Percentiles rank a stretch among this genome's conserved stretches.
Evolutionary conservation across 2,113 vertebrate genomes (phyloP).

Genomic region (Istiophorus platypterus): DNA sequence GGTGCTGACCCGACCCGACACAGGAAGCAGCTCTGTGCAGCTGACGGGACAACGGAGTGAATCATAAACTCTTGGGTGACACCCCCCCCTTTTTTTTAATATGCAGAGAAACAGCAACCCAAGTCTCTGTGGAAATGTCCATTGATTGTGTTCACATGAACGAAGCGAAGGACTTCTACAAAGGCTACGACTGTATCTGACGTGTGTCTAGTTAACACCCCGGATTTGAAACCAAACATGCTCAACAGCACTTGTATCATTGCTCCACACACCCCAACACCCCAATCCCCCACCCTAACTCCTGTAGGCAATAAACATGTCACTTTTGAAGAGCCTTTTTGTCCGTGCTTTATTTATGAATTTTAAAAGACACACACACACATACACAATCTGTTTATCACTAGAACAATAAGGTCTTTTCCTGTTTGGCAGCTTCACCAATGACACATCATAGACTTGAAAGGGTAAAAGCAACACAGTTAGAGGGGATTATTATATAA

Average conservation of each 20-base stretch:
- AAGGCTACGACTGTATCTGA: slow-evolving; percentile 19
- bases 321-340: slow-evolving; percentile 28
- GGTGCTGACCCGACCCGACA: too few species aligned
- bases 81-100: too few species aligned
- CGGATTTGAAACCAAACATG: slow-evolving; percentile 29
- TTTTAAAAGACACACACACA: too few species aligned
- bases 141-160: neutral
- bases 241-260: slow-evolving; percentile 40
- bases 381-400: too few species aligned
- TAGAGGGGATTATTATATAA: too few species aligned
- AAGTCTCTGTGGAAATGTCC: too few species aligned
- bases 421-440: neutral
- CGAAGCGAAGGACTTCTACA: slow-evolving; percentile 25
- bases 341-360: slow-evolving; percentile 25
- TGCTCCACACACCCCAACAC: neutral
- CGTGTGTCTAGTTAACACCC: slow-evolving; percentile 3
- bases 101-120: too few species aligned
- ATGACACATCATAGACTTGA: too few species aligned
- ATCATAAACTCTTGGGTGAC: too few species aligned
- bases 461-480: too few species aligned
- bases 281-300: neutral
- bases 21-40: too few species aligned
- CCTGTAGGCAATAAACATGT: slow-evolving; percentile 71
- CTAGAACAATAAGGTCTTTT: neutral
- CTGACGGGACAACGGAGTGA: too few species aligned